phyloP scores from a whole-genome alignment of 2,113 vertebrate species.

The Elgaria multicarinata region DNA sequence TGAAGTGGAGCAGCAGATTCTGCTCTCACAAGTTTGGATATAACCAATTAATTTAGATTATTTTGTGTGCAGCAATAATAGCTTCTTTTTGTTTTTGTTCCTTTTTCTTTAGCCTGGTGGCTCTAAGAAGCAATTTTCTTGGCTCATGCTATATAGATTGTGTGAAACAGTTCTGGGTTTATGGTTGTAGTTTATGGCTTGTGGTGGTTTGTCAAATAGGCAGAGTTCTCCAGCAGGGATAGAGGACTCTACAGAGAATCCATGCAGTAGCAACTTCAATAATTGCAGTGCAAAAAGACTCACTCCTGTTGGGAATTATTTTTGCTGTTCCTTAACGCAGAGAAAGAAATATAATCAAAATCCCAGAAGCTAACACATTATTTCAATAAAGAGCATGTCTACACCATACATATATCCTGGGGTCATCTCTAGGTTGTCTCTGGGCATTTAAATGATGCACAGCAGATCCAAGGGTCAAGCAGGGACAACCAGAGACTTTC shows the following conservation, averaged over 20 bases:
- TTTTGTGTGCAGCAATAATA: background rate
- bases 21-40: background rate
- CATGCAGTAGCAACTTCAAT: background rate
- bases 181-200: background rate
- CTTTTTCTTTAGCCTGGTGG: background rate
- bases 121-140: background rate
- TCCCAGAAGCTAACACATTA: background rate
- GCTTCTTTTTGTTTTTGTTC: background rate
- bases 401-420: no score
- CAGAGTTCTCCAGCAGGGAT: background rate
- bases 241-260: background rate
- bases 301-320: background rate
- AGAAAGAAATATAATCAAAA: constrained; percentile 32
- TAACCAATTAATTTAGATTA: background rate
- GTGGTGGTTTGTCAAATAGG: background rate
- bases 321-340: background rate
- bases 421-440: no score
- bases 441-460: no score
- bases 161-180: background rate
- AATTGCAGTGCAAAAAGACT: background rate
- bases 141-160: background rate
- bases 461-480: no score
- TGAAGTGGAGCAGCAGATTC: background rate
- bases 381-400: constrained; percentile 6
- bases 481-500: no score